Conservation (phyloP, 2,113 vertebrate genomes). For the Marmota flaviventris region DNA sequence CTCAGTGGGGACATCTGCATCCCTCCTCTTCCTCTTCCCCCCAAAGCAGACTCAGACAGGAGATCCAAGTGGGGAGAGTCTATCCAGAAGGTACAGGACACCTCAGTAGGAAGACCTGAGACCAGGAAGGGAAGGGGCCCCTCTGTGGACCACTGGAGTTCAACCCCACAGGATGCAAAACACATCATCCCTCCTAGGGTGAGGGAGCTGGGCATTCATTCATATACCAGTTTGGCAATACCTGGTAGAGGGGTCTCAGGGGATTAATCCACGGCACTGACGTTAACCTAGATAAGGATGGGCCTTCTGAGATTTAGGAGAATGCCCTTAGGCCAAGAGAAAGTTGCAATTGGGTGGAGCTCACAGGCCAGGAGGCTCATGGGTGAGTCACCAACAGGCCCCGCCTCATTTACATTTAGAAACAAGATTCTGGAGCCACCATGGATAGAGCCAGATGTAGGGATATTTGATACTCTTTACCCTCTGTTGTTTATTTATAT, state of each 20-base stretch:
- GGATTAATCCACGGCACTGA: not conserved
- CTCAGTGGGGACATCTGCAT: no score
- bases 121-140: no score
- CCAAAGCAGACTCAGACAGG: not conserved
- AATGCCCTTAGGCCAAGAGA: not conserved
- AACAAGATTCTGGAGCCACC: not conserved
- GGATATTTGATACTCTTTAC: no score
- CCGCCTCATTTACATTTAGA: not conserved
- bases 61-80: not conserved
- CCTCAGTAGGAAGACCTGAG: not conserved
- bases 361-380: not conserved
- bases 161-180: not conserved
- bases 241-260: fast-evolving
- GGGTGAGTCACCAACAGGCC: not conserved
- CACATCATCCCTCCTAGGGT: fast-evolving
- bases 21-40: not conserved
- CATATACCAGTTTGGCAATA: fast-evolving
- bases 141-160: fast-evolving
- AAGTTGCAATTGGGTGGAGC: not conserved
- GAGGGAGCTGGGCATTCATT: fast-evolving
- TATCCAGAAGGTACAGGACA: not conserved
- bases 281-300: fast-evolving
- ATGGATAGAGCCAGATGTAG: not conserved
- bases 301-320: not conserved
- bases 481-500: not conserved